phyloP scores from a whole-genome alignment of 2,888 invertebrate genomes.

The Drosophila seclusa region DNA sequence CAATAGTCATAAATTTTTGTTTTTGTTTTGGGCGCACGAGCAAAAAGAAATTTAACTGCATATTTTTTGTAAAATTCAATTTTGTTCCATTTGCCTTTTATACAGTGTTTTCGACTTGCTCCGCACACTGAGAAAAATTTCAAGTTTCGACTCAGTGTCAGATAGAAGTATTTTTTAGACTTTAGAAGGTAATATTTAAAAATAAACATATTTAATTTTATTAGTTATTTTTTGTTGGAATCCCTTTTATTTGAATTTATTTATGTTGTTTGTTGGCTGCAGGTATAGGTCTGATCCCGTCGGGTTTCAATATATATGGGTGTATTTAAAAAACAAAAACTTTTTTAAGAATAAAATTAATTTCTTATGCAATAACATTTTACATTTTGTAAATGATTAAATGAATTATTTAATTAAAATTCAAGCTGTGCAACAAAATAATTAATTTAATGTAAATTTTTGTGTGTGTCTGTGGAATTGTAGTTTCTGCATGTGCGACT shows the following conservation, averaged over 20 bases:
- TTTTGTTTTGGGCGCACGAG: slow-evolving; percentile 25
- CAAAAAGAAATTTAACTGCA: slow-evolving; percentile 48
- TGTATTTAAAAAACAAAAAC: too few species aligned
- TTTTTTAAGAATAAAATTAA: background rate
- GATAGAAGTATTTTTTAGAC: background rate
- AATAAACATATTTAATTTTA: background rate
- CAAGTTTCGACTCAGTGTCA: background rate
- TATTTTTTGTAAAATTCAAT: slow-evolving; percentile 33
- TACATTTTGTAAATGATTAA: background rate
- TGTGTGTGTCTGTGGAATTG: background rate
- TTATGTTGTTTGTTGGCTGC: too few species aligned
- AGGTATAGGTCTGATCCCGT: too few species aligned
- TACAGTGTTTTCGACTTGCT: background rate
- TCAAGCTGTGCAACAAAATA: background rate
- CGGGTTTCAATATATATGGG: too few species aligned
- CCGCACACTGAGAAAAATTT: background rate
- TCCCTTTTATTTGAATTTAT: background rate
- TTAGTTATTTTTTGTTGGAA: background rate
- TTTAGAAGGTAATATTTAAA: background rate
- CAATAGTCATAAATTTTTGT: slow-evolving; percentile 62
- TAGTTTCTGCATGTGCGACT: slow-evolving; percentile 2
- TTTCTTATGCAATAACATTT: background rate
- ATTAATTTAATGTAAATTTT: background rate
- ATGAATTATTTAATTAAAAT: background rate
- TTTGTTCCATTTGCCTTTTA: background rate